Evolutionary conservation across 1,140 invertebrate genomes (phyloP), one percentile per base, ranked within the genome.

Genomic region (Brachionus rotundiformis): DNA sequence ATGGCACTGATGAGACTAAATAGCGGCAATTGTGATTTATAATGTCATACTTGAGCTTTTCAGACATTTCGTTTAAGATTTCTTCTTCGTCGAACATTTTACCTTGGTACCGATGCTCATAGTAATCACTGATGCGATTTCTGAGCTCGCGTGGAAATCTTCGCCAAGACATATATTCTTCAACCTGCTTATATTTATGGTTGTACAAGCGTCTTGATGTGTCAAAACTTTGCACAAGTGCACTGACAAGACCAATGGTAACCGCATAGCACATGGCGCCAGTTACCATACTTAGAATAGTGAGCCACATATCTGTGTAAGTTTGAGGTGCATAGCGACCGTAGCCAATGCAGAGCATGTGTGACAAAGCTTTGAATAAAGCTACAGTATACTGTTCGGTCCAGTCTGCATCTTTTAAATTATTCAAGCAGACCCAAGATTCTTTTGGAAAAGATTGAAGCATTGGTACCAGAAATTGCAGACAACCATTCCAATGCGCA

Each of bases 21-120:
- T 94, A 96, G 86, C 95, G 92, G 89, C 96, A 98, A 90, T 98
- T 98, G 91, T 97, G 97, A 90, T 98, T 98, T 88, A 98, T 96
- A 83, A 98, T 95, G 89, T 98, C 95, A 89, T 97, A 94, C 88
- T 94, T 90, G 33, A 98, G 90, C 90, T 96, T 96, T 89, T 98
- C 95, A 84, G 95, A 98, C 39, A 98, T 90, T 89, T 98, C 96
- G 63, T 94, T 94, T 82, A 98, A 91, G 85, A 98, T 98, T 83
- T 93, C 91, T 85, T 97, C 95, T 88, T 98, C 96, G 88, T 98
- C 95, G 90, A 98, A 98, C 92, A 98, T 98, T 90, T 98, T 98
- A 82, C 96, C 96, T 90, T 98, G 96, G 88, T 98, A 98, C 33
- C 95, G 92, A 88, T 98, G 96, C 88, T 98, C 95, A 89, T 98